phyloP scores from a whole-genome alignment of 2,797 vertebrate species.

The Agapornis canus region DNA sequence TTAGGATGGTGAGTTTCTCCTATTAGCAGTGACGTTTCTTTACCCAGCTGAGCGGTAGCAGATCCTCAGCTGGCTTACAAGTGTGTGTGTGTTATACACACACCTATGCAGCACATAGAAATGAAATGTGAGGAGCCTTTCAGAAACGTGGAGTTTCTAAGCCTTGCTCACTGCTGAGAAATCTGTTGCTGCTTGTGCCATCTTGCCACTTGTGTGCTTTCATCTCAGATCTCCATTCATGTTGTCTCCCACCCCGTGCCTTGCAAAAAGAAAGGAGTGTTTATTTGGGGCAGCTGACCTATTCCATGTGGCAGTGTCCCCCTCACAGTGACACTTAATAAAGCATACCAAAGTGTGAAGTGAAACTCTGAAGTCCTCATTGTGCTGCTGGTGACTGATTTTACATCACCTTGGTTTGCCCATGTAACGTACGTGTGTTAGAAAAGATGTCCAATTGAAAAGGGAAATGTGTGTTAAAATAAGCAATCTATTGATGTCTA shows the following conservation, averaged over 20 bases:
- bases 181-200: not conserved
- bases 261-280: accelerated
- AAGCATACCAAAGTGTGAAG: not conserved
- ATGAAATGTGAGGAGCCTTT: accelerated
- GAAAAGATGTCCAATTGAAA: not conserved
- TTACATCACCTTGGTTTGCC: not conserved
- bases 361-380: not conserved
- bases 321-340: not conserved
- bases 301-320: accelerated
- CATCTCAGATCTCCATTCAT: accelerated
- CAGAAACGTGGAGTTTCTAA: not conserved
- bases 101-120: not conserved
- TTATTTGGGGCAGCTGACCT: not conserved
- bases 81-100: accelerated
- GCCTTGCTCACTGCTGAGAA: not conserved
- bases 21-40: not conserved
- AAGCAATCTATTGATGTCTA: not conserved
- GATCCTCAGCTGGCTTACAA: not conserved
- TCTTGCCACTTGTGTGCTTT: not conserved
- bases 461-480: not conserved
- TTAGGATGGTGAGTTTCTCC: not conserved
- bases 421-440: accelerated
- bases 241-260: accelerated
- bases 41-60: no score
- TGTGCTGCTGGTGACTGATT: not conserved